Evolutionary conservation across 2,797 vertebrate species (phyloP), one percentile per base, ranked within the genome.

Genomic region (Sciaenops ocellatus): DNA sequence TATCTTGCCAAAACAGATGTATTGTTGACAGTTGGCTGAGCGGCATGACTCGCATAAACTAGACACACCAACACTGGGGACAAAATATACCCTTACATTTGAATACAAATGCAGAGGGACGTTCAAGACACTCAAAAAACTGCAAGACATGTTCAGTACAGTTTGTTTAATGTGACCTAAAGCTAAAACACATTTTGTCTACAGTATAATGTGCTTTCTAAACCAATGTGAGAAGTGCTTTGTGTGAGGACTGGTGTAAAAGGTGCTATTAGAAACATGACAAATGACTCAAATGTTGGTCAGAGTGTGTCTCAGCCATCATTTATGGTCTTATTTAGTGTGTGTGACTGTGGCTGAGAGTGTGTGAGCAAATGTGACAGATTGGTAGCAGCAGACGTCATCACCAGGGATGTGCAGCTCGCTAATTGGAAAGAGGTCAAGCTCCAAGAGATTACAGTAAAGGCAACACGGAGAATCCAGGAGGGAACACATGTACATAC

Each of bases 371-470:
- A 83, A 84, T 77, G 85, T 76, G 81, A 85, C 87, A 89, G 89
- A 85, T 74, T 80, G 80, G 62, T n/a, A 38, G 80, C 60, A 26
- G 52, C 82, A 75, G 73, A 90, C 64, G 82, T 93, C 89, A 92
- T 65, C 64, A 42, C 69, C 79, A 61, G 75, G 78, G 71, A 83
- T 73, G 88, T 86, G 65, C 69, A 66, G 86, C 72, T 70, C 59
- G 71, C 88, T 90, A 94, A 93, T 89, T 92, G 83, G 90, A 89
- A 81, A 85, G 85, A 86, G 85, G 80, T 90, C 85, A 93, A 80
- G 83, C 73, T 80, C 54, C 69, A 83, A 64, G 85, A 87, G 94
- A 94, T 95, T 94, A 93, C 70, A 87, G 79, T 73, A 64, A 76
- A 85, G 78, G 67, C 83, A 84, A 55, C 60, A 60, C 56, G 60